Evolutionary conservation across 2,113 vertebrate species (phyloP).

Genomic region (Promerops cafer): DNA sequence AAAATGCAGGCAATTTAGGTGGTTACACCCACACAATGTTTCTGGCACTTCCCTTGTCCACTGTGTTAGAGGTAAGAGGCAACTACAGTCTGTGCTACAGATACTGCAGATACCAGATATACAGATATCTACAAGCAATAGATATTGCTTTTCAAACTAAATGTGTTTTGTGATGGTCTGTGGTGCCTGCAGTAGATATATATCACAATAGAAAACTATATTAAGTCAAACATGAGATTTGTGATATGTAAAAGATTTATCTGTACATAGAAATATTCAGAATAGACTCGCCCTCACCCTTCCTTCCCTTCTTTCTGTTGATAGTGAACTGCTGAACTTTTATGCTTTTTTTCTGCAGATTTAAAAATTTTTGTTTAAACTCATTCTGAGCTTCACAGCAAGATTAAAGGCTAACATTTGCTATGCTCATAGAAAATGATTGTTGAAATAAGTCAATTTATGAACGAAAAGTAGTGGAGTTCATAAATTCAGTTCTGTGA

Average conservation of each 20-base stretch:
- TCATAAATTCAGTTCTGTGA: constrained; percentile 16
- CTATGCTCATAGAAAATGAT: neutral
- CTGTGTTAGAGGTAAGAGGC: neutral
- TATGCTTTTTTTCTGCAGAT: neutral
- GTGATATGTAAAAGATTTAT: neutral
- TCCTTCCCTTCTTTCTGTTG: neutral
- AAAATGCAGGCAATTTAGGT: neutral
- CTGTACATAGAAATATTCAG: neutral
- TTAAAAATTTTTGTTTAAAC: neutral
- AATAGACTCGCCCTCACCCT: neutral
- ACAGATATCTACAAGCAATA: neutral
- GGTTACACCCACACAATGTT: neutral
- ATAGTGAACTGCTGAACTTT: neutral
- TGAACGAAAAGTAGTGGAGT: neutral
- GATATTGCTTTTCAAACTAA: neutral
- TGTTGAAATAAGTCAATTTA: neutral
- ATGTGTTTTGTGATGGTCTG: neutral
- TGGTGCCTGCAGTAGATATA: neutral
- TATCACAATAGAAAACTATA: neutral
- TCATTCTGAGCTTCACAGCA: neutral
- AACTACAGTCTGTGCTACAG: neutral
- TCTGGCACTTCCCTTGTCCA: neutral
- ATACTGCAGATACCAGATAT: neutral
- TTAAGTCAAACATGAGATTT: neutral
- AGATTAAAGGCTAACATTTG: constrained; percentile 16